Base-by-base conservation (phyloP, 2,797 vertebrate species). In the Sebastes dallii region DNA sequence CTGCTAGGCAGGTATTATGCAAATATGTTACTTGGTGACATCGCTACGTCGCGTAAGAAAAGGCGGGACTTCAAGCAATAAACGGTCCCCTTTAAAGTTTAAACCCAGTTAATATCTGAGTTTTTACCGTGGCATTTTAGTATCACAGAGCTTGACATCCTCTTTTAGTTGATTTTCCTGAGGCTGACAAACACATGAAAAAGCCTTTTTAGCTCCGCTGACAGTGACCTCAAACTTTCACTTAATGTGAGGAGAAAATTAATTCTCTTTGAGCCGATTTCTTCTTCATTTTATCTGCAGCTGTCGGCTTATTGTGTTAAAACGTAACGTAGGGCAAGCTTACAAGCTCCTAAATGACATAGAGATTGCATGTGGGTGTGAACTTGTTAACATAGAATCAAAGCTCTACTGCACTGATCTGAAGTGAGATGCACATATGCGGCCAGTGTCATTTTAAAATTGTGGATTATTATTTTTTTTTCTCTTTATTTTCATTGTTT, bases 21-120 rank as follows among this genome's bases (percentile, higher is more conserved):
- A 42, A 42, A 42, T 42, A 13, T 42, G 39, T 6, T 42, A 42
- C 39, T 42, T 42, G 39, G 39, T 42, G 39, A 42, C 39, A 42
- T 1, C 39, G 2, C 39, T 42, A 42, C 0, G 39, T 42, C 6
- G 16, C 0, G 2, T 3, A 42, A 16, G 39, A 42, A 42, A 42
- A 42, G 39, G 39, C 5, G 39, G 39, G 39, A 42, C 39, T 42
- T 42, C 39, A 16, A 42, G 39, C 39, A 14, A 46, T 46, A 18
- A 18, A 18, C 0, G 14, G 42, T 46, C 42, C 42, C 16, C 42
- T 46, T 46, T 46, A 46, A 46, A 46, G 42, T 16, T 46, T 18
- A 36, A 13, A 39, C 4, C 2, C 29, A 5, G n/a, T 71, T 58
- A 7, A 55, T 62, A 30, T 46, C 25, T 6, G n/a, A 60, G 10